phyloP scores from a whole-genome alignment of 2,888 invertebrate species.

The Linnaemya tessellans region DNA sequence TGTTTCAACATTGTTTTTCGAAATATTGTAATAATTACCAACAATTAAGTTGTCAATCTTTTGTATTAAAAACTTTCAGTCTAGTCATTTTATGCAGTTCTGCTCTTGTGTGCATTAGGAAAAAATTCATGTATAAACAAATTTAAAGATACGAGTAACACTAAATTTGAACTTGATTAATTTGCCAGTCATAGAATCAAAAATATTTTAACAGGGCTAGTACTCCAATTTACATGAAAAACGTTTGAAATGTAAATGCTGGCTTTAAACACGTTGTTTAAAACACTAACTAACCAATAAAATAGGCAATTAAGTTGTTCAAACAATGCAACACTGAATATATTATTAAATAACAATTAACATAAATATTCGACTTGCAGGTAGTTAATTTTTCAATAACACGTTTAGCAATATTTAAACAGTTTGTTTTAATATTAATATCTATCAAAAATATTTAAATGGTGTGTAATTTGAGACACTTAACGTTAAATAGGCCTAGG shows the following conservation, averaged over 20 bases:
- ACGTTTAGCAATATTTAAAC: conserved; percentile 11
- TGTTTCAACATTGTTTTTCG: no score
- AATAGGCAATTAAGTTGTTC: neutral
- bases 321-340: neutral
- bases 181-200: neutral
- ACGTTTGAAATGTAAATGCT: neutral
- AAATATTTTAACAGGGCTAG: neutral
- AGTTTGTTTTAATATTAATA: conserved; percentile 15
- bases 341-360: conserved; percentile 2
- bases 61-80: no score
- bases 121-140: neutral
- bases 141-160: neutral
- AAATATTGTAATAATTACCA: no score
- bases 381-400: conserved; percentile 38
- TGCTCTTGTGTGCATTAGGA: neutral
- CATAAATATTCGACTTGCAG: neutral
- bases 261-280: neutral
- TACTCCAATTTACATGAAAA: conserved; percentile 7
- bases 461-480: neutral
- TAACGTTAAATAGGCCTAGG: neutral
- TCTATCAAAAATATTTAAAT: conserved; percentile 7
- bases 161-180: neutral
- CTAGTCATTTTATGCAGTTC: neutral
- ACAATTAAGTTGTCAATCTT: no score
- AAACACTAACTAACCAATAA: neutral